Percentiles rank a stretch among this genome's conserved stretches.
phyloP scores from a whole-genome alignment of 2,888 invertebrate genomes.

The Trilocha varians region DNA sequence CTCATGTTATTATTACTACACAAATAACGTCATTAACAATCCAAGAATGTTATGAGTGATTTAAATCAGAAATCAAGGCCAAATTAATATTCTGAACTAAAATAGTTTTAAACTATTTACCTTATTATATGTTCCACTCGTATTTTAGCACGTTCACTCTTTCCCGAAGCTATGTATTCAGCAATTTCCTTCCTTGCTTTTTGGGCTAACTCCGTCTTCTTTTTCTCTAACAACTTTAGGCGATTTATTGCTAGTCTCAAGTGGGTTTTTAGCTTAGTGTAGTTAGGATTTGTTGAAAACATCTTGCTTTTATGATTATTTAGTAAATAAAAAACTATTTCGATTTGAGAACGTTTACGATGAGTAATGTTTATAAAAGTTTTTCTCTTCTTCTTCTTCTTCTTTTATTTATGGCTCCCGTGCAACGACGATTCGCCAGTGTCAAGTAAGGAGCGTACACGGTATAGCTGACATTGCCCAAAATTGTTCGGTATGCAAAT shows the following conservation, averaged over 20 bases:
- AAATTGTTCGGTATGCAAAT: too few relatives aligned
- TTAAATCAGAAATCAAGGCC: too few relatives aligned
- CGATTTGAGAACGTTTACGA: slow-evolving; percentile 6
- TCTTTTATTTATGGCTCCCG: too few relatives aligned
- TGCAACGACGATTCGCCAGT: too few relatives aligned
- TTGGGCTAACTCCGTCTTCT: slow-evolving; percentile 96
- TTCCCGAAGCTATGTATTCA: slow-evolving; percentile 91
- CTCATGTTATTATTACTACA: too few relatives aligned
- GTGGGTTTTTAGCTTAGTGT: slow-evolving; percentile 97
- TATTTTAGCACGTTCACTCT: slow-evolving; percentile 93
- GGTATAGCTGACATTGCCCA: too few relatives aligned
- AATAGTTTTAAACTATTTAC: slow-evolving; percentile 38
- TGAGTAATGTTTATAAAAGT: too few relatives aligned
- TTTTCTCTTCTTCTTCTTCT: too few relatives aligned
- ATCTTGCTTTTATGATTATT: slow-evolving; percentile 58
- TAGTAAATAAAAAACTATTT: too few relatives aligned
- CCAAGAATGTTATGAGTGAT: too few relatives aligned
- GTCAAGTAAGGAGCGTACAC: too few relatives aligned
- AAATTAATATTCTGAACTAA: not conserved
- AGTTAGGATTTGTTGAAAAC: slow-evolving; percentile 95
- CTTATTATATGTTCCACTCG: slow-evolving; percentile 98
- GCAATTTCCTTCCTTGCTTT: slow-evolving; percentile 98
- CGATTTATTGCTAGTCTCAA: slow-evolving; percentile 93
- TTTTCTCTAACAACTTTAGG: slow-evolving; percentile 95
- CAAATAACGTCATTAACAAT: too few relatives aligned